Conservation (phyloP, 2,113 vertebrate species). For the Trachemys scripta region DNA sequence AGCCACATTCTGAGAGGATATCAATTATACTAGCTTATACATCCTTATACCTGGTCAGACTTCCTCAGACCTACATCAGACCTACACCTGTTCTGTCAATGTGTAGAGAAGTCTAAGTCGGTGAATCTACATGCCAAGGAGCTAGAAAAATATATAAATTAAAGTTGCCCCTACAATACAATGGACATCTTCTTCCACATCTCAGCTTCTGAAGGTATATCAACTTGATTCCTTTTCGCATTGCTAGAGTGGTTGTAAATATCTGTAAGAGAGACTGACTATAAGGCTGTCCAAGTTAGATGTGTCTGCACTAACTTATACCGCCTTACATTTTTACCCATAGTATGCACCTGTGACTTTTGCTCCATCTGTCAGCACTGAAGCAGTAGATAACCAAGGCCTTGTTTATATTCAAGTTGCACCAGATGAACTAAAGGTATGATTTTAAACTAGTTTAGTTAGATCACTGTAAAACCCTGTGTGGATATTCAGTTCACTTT, state of each 20-base stretch:
- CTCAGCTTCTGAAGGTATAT: not conserved
- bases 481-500: not conserved
- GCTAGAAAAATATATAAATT: not conserved
- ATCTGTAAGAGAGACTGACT: not conserved
- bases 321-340: not conserved
- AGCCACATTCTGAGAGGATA: not conserved
- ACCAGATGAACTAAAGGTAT: not conserved
- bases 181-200: not conserved
- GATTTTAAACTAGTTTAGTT: not conserved
- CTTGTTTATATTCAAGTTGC: not conserved
- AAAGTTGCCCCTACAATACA: not conserved
- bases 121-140: not conserved
- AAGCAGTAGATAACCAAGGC: not conserved
- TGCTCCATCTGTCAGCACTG: not conserved
- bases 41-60: not conserved
- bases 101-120: not conserved
- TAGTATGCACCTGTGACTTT: not conserved
- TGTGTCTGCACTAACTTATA: not conserved
- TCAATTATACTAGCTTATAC: not conserved
- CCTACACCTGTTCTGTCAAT: no score
- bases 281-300: not conserved
- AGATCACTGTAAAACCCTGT: not conserved
- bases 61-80: not conserved
- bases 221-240: not conserved
- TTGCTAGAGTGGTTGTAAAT: not conserved